Conservation (phyloP, 2,888 invertebrate genomes). For the Lepidonotus clava region DNA sequence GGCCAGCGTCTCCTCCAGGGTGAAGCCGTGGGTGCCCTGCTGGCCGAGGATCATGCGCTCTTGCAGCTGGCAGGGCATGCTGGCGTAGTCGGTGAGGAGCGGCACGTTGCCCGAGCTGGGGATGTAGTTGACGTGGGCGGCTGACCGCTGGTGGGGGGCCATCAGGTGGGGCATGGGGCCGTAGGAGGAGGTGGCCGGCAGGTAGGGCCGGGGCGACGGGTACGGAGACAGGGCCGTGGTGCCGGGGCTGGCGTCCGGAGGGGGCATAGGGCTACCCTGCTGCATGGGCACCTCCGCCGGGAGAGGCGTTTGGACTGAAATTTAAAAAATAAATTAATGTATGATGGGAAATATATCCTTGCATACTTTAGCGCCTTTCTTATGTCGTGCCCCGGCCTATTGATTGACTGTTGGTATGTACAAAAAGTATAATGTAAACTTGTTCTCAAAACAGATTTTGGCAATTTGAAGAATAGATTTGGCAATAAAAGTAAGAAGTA, state of each 20-base stretch:
- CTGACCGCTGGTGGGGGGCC: slow-evolving; percentile 46
- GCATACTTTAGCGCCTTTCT: too few relatives aligned
- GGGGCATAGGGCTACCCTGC: slow-evolving; percentile 21
- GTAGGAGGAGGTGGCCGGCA: slow-evolving; percentile 49
- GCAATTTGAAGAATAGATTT: too few relatives aligned
- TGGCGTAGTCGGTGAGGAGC: slow-evolving; percentile 58
- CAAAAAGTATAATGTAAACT: too few relatives aligned
- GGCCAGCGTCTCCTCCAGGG: slow-evolving; percentile 62
- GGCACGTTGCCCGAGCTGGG: slow-evolving; percentile 55
- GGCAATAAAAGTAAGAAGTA: too few relatives aligned
- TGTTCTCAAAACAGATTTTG: too few relatives aligned
- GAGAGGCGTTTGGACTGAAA: slow-evolving; percentile 46
- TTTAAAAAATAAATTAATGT: too few relatives aligned
- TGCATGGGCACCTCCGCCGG: slow-evolving; percentile 30
- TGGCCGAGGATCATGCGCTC: slow-evolving; percentile 61
- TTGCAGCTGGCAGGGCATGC: slow-evolving; percentile 64
- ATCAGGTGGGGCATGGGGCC: slow-evolving; percentile 43
- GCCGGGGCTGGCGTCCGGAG: slow-evolving; percentile 12
- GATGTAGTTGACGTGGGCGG: slow-evolving; percentile 56
- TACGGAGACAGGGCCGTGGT: neutral
- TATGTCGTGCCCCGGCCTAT: too few relatives aligned
- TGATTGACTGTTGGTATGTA: too few relatives aligned
- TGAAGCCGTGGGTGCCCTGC: slow-evolving; percentile 55
- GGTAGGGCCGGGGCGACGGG: slow-evolving; percentile 19
- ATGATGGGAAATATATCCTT: too few relatives aligned